A percentile compares a stretch with the other conserved stretches of the same genome.
Evolutionary conservation across 2,113 vertebrate species (phyloP).

Genomic region (Brachyhypopomus gauderio): DNA sequence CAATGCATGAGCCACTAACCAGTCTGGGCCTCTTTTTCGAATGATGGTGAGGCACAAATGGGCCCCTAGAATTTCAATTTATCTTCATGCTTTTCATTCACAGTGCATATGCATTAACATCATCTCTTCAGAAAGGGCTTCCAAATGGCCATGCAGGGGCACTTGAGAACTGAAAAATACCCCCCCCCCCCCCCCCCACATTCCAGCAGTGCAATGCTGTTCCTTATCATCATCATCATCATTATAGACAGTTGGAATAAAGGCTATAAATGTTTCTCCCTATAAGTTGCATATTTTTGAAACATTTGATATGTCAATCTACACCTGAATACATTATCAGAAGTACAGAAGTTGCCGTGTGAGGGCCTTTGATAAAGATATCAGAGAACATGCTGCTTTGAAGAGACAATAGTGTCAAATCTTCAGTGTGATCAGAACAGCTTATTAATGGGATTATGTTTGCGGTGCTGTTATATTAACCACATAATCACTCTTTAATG

Average conservation of each 20-base stretch:
- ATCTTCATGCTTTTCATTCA: not conserved
- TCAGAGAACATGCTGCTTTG: too few species aligned
- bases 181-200: not conserved
- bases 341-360: too few species aligned
- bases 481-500: too few species aligned
- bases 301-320: too few species aligned
- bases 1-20: conserved; percentile 38
- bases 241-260: not conserved
- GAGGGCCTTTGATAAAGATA: too few species aligned
- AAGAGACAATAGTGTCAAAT: too few species aligned
- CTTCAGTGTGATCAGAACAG: too few species aligned
- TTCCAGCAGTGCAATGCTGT: not conserved
- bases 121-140: not conserved
- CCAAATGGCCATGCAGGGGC: not conserved
- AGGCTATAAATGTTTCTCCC: too few species aligned
- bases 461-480: too few species aligned
- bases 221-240: not conserved
- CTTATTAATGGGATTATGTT: too few species aligned
- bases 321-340: too few species aligned
- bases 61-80: conserved; percentile 41
- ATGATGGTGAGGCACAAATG: conserved; percentile 12
- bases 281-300: too few species aligned
- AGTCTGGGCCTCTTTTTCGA: conserved; percentile 27
- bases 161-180: not conserved
- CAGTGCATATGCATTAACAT: conserved; percentile 27